Conservation (phyloP, 2,888 invertebrate species). For the Drosophila vallismaia region DNA sequence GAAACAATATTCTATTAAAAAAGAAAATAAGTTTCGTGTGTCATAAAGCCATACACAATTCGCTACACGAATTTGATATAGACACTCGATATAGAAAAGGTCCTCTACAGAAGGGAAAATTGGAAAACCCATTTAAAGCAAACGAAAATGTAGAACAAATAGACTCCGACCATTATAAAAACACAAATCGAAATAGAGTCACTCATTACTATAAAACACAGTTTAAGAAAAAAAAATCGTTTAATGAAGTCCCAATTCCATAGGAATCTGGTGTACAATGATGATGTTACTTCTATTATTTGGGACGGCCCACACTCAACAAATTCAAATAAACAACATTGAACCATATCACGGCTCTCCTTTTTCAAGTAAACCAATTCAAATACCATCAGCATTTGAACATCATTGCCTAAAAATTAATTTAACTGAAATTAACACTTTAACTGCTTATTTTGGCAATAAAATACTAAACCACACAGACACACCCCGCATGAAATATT, state of each 20-base stretch:
- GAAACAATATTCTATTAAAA: too few relatives aligned
- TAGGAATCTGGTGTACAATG: background rate
- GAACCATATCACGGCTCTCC: background rate
- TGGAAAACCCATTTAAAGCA: background rate
- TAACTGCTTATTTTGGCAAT: background rate
- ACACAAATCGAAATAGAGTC: too few relatives aligned
- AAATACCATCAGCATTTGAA: background rate
- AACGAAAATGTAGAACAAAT: background rate
- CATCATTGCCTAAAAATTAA: conserved; percentile 1
- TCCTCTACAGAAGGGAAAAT: conserved; percentile 1
- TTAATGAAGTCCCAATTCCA: background rate
- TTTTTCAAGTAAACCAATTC: background rate
- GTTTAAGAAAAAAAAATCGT: background rate
- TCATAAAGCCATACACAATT: too few relatives aligned
- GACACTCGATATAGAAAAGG: background rate
- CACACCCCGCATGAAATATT: background rate
- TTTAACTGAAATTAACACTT: background rate
- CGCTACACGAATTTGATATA: background rate
- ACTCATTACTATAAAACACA: background rate
- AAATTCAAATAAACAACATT: background rate
- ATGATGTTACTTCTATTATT: background rate
- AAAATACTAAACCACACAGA: background rate
- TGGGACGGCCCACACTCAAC: background rate
- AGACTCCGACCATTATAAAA: too few relatives aligned
- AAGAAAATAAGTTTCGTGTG: too few relatives aligned